phyloP scores from a whole-genome alignment of 2,113 vertebrate genomes.

The Notechis scutatus region DNA sequence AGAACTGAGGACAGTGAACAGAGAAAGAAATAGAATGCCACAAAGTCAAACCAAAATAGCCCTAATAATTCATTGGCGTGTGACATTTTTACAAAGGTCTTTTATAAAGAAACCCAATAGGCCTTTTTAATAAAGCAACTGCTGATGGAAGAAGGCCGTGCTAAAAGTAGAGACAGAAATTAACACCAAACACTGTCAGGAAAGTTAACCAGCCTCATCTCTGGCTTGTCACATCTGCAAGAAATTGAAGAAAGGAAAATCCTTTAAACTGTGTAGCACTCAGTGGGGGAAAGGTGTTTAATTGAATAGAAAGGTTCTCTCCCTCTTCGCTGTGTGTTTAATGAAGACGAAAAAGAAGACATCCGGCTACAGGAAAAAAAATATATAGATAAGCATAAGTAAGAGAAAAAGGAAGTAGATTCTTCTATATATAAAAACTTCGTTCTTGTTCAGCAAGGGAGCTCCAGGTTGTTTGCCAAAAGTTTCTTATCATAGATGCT shows the following conservation, averaged over 20 bases:
- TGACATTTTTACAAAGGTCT: conserved; percentile 20
- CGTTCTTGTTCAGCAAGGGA: not conserved
- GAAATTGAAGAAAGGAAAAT: not conserved
- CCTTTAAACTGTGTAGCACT: not conserved
- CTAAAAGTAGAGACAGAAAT: conserved; percentile 24
- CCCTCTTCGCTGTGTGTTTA: not conserved
- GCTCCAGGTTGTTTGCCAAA: not conserved
- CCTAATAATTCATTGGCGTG: not conserved
- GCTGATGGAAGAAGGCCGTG: conserved; percentile 29
- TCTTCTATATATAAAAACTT: not conserved
- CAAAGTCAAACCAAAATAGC: conserved; percentile 31
- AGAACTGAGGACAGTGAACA: not conserved
- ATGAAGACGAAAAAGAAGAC: not conserved
- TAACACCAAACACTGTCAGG: conserved; percentile 16
- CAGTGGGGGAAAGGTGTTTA: not conserved
- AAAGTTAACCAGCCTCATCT: not conserved
- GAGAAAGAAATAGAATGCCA: conserved; percentile 10
- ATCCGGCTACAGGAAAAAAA: not conserved
- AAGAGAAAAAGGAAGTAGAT: not conserved
- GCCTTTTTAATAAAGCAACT: conserved; percentile 37
- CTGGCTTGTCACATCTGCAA: not conserved
- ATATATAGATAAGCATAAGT: not conserved
- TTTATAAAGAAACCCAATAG: conserved; percentile 34
- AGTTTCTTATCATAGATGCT: not conserved
- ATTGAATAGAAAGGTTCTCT: not conserved